phyloP scores from a whole-genome alignment of 2,113 vertebrate genomes.

The Cochlearius cochlearius region DNA sequence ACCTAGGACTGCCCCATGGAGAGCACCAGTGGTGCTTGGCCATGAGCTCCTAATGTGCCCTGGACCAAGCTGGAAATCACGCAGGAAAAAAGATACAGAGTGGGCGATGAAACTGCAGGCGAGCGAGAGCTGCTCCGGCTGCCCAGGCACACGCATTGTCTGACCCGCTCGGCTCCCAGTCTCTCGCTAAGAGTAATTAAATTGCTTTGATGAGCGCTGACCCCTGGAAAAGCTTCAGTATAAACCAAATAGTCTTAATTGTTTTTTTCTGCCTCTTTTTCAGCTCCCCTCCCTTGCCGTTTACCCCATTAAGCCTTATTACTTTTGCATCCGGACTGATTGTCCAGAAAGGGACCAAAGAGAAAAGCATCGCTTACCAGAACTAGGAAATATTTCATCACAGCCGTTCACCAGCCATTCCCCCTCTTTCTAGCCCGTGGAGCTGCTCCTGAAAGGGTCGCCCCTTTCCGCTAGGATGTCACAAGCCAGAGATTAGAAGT shows the following conservation, averaged over 20 bases:
- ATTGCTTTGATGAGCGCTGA: not conserved
- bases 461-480: conserved; percentile 71
- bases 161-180: not conserved
- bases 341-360: not conserved
- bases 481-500: conserved; percentile 83
- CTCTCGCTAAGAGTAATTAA: not conserved
- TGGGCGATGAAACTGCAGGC: not conserved
- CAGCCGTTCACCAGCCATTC: conserved; percentile 17
- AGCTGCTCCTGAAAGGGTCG: conserved; percentile 33
- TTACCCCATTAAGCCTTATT: not conserved
- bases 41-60: not conserved
- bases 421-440: not conserved
- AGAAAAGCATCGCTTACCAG: conserved; percentile 73
- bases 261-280: not conserved
- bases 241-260: not conserved
- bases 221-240: not conserved
- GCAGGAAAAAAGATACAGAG: not conserved
- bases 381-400: not conserved
- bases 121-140: not conserved
- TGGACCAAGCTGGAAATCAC: not conserved
- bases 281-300: not conserved
- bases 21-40: not conserved
- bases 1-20: not conserved
- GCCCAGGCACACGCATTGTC: not conserved
- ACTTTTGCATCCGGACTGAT: not conserved